A percentile compares a stretch with the other conserved stretches of the same genome.
phyloP scores from a whole-genome alignment of 2,797 vertebrate genomes.

The Gymnothorax reevesii region DNA sequence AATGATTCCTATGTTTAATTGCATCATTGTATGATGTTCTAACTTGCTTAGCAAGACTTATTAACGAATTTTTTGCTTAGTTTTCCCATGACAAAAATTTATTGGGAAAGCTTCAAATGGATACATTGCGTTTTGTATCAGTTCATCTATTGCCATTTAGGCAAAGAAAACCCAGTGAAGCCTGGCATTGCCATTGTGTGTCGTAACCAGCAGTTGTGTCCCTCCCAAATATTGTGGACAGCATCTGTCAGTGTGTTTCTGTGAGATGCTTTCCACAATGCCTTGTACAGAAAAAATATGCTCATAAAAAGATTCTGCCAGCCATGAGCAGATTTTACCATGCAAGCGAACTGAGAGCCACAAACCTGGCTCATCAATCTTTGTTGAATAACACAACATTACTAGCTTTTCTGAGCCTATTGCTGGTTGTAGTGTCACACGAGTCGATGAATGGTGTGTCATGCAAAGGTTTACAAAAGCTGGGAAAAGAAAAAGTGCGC shows the following conservation, averaged over 20 bases:
- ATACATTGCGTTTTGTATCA: too few species aligned
- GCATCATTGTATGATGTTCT: too few species aligned
- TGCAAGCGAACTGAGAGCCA: neutral
- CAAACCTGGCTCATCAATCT: conserved; percentile 4
- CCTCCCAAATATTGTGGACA: too few species aligned
- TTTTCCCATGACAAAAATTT: too few species aligned
- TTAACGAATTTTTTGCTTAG: too few species aligned
- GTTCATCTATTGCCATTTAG: neutral
- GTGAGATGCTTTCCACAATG: neutral
- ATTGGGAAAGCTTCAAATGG: too few species aligned
- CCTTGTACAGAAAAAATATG: neutral
- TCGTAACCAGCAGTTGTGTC: neutral
- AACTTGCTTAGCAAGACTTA: too few species aligned
- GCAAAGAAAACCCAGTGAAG: neutral
- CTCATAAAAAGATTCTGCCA: neutral
- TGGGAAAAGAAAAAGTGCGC: neutral
- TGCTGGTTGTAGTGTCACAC: neutral
- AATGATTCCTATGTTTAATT: too few species aligned
- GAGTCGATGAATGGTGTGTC: neutral
- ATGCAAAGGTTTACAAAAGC: neutral
- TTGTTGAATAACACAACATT: neutral
- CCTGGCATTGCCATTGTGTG: neutral
- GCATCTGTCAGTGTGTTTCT: neutral
- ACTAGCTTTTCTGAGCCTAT: neutral
- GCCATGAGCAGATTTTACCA: neutral